Conservation (phyloP, 2,888 invertebrate genomes). For the Pseudococcus jackbeardsleyi region DNA sequence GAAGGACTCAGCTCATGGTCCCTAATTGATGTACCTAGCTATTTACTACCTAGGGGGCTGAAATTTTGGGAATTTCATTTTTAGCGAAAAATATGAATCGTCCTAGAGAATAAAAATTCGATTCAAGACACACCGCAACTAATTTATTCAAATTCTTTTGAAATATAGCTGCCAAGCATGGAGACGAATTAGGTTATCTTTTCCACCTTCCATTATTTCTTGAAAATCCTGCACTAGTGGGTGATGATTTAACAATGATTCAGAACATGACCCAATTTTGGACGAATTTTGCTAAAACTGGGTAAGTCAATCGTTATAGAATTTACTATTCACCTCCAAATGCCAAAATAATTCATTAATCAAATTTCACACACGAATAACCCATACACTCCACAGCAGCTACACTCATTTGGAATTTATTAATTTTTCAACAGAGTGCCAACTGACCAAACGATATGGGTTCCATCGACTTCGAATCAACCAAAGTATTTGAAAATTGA, state of each 20-base stretch:
- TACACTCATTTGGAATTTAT: too few species aligned
- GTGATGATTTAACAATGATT: constrained; percentile 72
- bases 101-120: too few species aligned
- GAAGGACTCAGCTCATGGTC: too few species aligned
- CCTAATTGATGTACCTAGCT: too few species aligned
- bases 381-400: too few species aligned
- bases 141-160: neutral
- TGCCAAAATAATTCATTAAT: too few species aligned
- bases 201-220: constrained; percentile 45
- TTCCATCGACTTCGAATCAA: neutral
- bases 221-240: constrained; percentile 72
- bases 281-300: constrained; percentile 78
- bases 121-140: neutral
- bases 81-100: too few species aligned
- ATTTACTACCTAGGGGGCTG: too few species aligned
- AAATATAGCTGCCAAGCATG: constrained; percentile 66
- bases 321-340: too few species aligned
- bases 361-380: too few species aligned
- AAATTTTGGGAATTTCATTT: too few species aligned
- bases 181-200: constrained; percentile 65
- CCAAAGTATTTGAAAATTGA: neutral
- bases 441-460: neutral
- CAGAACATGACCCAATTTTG: constrained; percentile 78
- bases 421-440: neutral
- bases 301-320: neutral